phyloP scores from a whole-genome alignment of 2,888 invertebrate genomes.

The Lamellibrachia columna region DNA sequence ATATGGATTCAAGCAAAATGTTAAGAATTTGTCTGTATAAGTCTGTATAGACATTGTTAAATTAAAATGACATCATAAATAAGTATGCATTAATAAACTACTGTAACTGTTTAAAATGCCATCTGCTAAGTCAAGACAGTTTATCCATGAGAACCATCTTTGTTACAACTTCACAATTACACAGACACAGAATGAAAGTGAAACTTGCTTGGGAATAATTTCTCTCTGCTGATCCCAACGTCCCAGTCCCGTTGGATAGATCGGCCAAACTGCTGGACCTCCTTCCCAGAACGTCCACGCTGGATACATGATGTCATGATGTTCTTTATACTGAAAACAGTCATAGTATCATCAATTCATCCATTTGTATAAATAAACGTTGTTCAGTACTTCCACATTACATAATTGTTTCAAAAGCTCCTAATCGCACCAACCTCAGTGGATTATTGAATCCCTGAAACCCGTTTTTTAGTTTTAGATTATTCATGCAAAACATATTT shows the following conservation, averaged over 20 bases:
- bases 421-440: neutral
- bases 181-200: neutral
- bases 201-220: constrained; percentile 71
- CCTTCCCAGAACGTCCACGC: constrained; percentile 99
- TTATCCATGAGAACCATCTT: neutral
- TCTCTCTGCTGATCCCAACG: constrained; percentile 88
- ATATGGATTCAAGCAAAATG: too few relatives aligned
- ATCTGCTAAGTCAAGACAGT: neutral
- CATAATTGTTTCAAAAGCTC: neutral
- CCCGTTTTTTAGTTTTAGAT: neutral
- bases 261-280: constrained; percentile 88
- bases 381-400: neutral
- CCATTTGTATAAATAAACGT: neutral
- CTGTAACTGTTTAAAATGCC: neutral
- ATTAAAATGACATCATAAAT: neutral
- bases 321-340: constrained; percentile 73
- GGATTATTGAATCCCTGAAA: neutral
- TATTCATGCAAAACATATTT: neutral
- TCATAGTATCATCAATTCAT: constrained; percentile 1
- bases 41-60: neutral
- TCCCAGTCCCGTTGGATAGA: constrained; percentile 93
- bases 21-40: neutral
- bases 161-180: neutral
- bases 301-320: constrained; percentile 89
- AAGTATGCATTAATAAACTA: neutral